Percentiles rank a stretch among this genome's conserved stretches.
Conservation (phyloP, 2,113 vertebrate genomes). For the Syngnathus scovelli region DNA sequence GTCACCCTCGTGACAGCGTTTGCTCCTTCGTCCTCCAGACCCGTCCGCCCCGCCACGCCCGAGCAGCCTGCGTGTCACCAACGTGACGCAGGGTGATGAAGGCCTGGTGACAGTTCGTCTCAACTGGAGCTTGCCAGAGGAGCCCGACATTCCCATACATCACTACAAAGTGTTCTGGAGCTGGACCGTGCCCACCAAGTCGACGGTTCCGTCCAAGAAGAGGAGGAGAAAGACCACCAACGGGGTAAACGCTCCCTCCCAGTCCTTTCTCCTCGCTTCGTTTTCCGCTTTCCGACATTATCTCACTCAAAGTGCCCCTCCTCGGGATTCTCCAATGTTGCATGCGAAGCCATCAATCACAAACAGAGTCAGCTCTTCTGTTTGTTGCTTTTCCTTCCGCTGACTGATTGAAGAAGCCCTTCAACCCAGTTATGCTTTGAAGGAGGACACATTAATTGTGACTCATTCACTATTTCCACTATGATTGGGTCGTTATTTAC, state of each 20-base stretch:
- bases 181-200: constrained; percentile 77
- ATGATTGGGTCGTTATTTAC: constrained; percentile 3
- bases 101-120: constrained; percentile 74
- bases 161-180: constrained; percentile 96
- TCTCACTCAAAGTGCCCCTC: constrained; percentile 26
- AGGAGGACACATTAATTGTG: constrained; percentile 38
- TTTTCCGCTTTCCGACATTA: constrained; percentile 23
- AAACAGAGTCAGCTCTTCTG: constrained; percentile 28
- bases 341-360: constrained; percentile 30
- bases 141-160: constrained; percentile 86
- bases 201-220: constrained; percentile 82
- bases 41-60: constrained; percentile 83
- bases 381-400: constrained; percentile 37
- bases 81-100: constrained; percentile 72
- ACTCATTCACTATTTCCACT: constrained; percentile 5
- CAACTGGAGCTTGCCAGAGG: constrained; percentile 80
- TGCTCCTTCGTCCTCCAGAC: constrained; percentile 66
- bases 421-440: constrained; percentile 32
- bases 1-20: constrained; percentile 18
- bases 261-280: background rate
- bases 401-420: constrained; percentile 44
- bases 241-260: constrained; percentile 72
- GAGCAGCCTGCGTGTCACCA: constrained; percentile 73
- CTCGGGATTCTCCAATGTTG: constrained; percentile 17
- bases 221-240: constrained; percentile 84